Evolutionary conservation across 2,888 invertebrate species (phyloP), one percentile per base, ranked within the genome.

Genomic region (Polymixis flavicincta): DNA sequence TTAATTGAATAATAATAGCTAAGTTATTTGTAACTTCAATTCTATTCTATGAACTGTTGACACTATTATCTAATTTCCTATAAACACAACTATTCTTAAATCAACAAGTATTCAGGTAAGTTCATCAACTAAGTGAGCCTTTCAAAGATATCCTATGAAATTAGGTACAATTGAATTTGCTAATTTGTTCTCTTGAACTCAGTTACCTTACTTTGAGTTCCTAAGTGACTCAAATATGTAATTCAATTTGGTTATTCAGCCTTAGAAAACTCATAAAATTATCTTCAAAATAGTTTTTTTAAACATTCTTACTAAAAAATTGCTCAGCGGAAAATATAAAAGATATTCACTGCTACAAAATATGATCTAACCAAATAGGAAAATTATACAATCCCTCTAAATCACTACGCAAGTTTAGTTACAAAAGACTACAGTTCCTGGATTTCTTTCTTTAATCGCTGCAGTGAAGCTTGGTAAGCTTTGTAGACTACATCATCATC

Each of bases 81-180:
- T 19, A 45, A 72, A 50, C 28, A 70, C 9, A 22, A 37, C 45
- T 32, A 73, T 54, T 45, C 17, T 66, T 22, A 59, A 42, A 52
- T 22, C 32, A 67, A 60, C 59, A 45, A 60, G 25, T 42, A 25
- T 25, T 45, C 45, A 13, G n/a, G 45, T 52, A 45, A 22, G 6
- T 45, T 42, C 1, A 28, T n/a, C 9, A 52, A 76, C 22, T 52
- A 37, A 19, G 45, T 66, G 22, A 45, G 60, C n/a, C 28, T 13
- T 59, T 25, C 0, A 4, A 48, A 57, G 57, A 64, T 50, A 48
- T 52, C 32, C 6, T 32, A 7, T 25, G 25, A 54, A 77, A 76
- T 67, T 28, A 60, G 3, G 3, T 32, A 45, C 17, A 65, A 65
- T 32, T 52, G 22, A 50, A 75, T 75, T 60, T 60, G 14, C 13